phyloP scores from a whole-genome alignment of 2,797 vertebrate species.

The Agapornis canus region DNA sequence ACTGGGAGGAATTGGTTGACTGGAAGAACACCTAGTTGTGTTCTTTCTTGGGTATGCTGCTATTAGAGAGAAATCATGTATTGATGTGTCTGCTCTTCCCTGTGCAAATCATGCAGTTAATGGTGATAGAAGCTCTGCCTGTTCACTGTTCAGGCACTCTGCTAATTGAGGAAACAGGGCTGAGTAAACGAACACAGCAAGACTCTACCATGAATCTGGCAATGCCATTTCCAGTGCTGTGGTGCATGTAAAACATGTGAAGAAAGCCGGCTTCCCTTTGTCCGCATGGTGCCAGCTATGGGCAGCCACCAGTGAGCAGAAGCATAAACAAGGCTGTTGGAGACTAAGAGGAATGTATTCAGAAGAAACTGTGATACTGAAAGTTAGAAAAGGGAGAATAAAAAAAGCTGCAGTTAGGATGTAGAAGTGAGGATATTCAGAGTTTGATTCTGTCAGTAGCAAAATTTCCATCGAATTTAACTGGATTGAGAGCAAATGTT shows the following conservation, averaged over 20 bases:
- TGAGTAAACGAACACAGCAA: background rate
- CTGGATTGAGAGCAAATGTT: background rate
- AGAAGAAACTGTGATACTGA: background rate
- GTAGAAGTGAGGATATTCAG: background rate
- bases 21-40: background rate
- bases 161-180: background rate
- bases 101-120: background rate
- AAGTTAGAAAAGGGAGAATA: background rate
- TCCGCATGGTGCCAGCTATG: rapidly evolving
- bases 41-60: background rate
- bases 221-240: background rate
- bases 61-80: background rate
- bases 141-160: background rate
- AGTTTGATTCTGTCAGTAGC: background rate
- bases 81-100: background rate
- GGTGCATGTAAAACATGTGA: rapidly evolving
- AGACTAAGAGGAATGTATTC: background rate
- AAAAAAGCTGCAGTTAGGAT: background rate
- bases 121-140: background rate
- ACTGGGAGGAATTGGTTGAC: background rate
- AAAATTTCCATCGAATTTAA: background rate
- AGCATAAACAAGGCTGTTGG: background rate
- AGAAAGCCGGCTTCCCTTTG: rapidly evolving
- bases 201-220: background rate
- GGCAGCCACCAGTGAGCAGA: background rate